Evolutionary conservation across 2,113 vertebrate species (phyloP), one percentile per base, ranked within the genome.

Genomic region (Seriola quinqueradiata): DNA sequence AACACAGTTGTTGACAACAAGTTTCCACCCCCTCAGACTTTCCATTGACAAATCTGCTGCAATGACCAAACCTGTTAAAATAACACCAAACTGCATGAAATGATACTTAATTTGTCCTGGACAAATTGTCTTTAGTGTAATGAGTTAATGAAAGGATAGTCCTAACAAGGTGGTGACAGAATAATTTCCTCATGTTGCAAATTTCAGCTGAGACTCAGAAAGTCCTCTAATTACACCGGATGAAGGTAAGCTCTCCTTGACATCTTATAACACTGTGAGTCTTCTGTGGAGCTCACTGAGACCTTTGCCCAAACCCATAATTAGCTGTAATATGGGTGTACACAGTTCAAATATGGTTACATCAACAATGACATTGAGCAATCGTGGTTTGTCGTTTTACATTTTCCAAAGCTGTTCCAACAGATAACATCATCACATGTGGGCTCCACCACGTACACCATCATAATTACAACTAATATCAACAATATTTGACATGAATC

Each of bases 11-110:
- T 64, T 89, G 77, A 90, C 85, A 90, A 72, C 75, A 87, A 77
- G 64, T 85, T 90, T 85, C 88, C 89, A 79, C 69, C 70, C 71
- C 32, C 72, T 86, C 84, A 91, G 61, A 79, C 54, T 89, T 89
- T 90, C 86, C 86, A 83, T 46, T 75, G 70, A 83, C 32, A 86
- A 70, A 78, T 79, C 25, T 50, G 57, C 28, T 55, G 25, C 19
- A n/a, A 88, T 83, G 85, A 81, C 57, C 14, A 23, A 77, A 75
- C 34, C 16, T 9, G 70, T 57, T 69, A 79, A 34, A 32, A 61
- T 82, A 63, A 81, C 78, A 67, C 36, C 42, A 48, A 69, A 73
- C 55, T 74, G 59, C 50, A 71, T 72, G 19, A 69, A 81, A 70
- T 75, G 4, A 75, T 40, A 61, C 55, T 70, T 79, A 48, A 87